Conservation (phyloP, 2,113 vertebrate species). For the Mugil cephalus region DNA sequence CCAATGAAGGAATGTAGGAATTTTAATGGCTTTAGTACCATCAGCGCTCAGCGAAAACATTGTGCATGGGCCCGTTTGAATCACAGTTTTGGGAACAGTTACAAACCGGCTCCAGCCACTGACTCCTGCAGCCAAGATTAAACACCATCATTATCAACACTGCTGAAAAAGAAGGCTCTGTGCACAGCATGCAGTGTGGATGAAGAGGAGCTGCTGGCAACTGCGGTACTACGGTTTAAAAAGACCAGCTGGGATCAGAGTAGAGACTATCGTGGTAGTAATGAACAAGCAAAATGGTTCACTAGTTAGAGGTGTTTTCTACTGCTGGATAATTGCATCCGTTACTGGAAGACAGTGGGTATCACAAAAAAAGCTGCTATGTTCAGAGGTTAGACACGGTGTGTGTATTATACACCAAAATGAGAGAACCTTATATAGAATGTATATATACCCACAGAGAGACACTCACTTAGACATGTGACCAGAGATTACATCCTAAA, state of each 20-base stretch:
- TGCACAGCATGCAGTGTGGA: neutral
- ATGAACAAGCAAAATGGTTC: neutral
- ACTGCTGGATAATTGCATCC: too few relatives aligned
- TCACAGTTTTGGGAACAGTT: neutral
- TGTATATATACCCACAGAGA: too few relatives aligned
- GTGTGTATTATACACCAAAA: too few relatives aligned
- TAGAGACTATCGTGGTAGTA: neutral
- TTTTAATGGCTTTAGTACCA: neutral
- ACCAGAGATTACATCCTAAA: slow-evolving; percentile 27
- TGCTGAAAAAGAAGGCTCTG: slow-evolving; percentile 11
- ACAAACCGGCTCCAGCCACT: slow-evolving; percentile 4
- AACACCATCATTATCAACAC: slow-evolving; percentile 54
- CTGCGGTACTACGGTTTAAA: neutral
- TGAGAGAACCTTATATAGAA: too few relatives aligned
- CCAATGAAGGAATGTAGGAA: neutral
- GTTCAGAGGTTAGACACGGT: too few relatives aligned
- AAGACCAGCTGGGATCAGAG: neutral
- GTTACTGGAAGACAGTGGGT: neutral
- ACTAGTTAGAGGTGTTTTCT: neutral
- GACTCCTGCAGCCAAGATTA: slow-evolving; percentile 31
- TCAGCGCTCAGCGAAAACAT: neutral
- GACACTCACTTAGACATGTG: too few relatives aligned
- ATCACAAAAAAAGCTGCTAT: too few relatives aligned
- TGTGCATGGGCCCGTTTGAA: neutral
- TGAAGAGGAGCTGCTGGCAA: neutral